Conservation (phyloP, 2,113 vertebrate genomes). For the Anarhynchus alexandrinus region DNA sequence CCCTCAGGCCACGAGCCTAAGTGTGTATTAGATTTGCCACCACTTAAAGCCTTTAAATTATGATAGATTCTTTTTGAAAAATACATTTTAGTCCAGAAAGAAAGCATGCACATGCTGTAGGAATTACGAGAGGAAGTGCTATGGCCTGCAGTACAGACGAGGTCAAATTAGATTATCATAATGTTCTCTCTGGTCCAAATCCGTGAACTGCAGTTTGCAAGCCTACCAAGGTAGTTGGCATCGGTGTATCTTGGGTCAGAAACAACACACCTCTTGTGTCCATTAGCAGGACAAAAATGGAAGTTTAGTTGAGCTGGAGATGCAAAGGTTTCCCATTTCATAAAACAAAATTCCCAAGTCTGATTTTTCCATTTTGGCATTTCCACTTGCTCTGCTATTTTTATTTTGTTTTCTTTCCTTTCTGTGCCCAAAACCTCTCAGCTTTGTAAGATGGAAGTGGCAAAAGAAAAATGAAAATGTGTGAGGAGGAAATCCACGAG, state of each 20-base stretch:
- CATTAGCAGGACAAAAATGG: not conserved
- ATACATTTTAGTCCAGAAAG: not conserved
- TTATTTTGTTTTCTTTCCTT: not conserved
- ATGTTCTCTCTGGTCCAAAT: conserved; percentile 5
- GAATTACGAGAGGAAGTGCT: conserved; percentile 28
- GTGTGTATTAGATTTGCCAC: not conserved
- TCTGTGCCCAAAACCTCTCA: not conserved
- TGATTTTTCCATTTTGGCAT: not conserved
- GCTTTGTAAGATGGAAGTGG: not conserved
- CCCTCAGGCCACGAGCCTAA: not conserved
- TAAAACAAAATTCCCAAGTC: not conserved
- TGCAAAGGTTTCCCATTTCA: not conserved
- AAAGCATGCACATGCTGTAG: not conserved
- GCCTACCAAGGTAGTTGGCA: not conserved
- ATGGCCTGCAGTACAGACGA: conserved; percentile 1
- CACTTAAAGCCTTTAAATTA: conserved; percentile 13
- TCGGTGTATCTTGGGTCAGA: not conserved
- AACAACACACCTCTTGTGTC: not conserved
- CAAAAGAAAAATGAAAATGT: not conserved
- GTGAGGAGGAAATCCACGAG: not conserved
- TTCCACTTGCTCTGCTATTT: not conserved
- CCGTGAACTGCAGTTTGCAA: not conserved
- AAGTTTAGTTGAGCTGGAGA: not conserved
- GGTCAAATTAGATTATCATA: conserved; percentile 36
- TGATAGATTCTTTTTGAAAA: not conserved